Evolutionary conservation across 2,113 vertebrate species (phyloP).

Genomic region (human (Homo sapiens)): GRCh38 chr4:67909501-67910000

Average conservation of each 20-base stretch:
- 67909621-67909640: constrained; percentile 32
- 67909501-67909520: constrained; percentile 11
- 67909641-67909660: constrained; percentile 51
- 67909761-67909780: neutral
- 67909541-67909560: constrained; percentile 20
- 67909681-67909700: constrained; percentile 27
- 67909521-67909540: constrained; percentile 32
- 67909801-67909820: neutral
- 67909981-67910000: neutral
- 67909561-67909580: neutral
- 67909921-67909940: neutral
- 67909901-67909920: neutral
- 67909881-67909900: neutral
- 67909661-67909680: neutral
- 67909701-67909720: neutral
- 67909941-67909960: neutral
- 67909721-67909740: neutral
- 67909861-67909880: neutral
- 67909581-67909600: neutral
- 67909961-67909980: neutral
- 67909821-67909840: neutral
- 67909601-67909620: constrained; percentile 4
- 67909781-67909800: too few species aligned
- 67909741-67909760: neutral
- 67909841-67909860: neutral